Evolutionary conservation across 1,140 invertebrate genomes (phyloP), one percentile per base, ranked within the genome.

Genomic region (Ptiloglossa arizonensis): DNA sequence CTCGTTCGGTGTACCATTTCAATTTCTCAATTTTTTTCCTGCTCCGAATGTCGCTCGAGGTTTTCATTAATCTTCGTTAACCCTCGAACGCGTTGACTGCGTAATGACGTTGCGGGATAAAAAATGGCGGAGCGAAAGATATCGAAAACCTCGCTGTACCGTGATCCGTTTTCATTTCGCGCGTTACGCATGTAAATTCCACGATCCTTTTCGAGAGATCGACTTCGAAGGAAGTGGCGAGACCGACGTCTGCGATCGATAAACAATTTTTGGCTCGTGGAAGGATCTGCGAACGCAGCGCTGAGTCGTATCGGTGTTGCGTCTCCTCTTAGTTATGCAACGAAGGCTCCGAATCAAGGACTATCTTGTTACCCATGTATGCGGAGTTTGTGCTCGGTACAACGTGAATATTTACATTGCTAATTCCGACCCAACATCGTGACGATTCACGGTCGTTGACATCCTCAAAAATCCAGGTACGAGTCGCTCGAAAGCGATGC

Each of bases 381-480:
- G 73, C 64, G 38, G 41, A 68, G 52, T 32, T 68, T 75, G 52
- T 38, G 64, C 64, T 48, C 41, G 73, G 63, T 48, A 44, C 52
- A 38, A 69, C 50, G 41, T 81, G 68, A 38, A 60, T 44, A 83
- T 83, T 83, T 83, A 78, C 81, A 83, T 82, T 82, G 80, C 73
- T 82, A 78, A 83, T 83, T 78, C 63, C 75, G 75, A 78, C 68
- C 62, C 64, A 73, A 57, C 63, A 41, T 52, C 24, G 46, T 62
- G 48, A 46, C 38, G 50, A 67, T 75, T 56, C 50, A 27, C 72
- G 63, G 72, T 75, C 72, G 63, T 67, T 67, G 72, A 75, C 73
- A 68, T 75, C 41, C 64, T 59, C 52, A 68, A 75, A 75, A 68
- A 75, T 68, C 64, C 4, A 46, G 27, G 38, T 17, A 9, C 1